A percentile compares a stretch with the other conserved stretches of the same genome.
Evolutionary conservation across 2,797 vertebrate genomes (phyloP).

Genomic region (Holocentrus rufus): DNA sequence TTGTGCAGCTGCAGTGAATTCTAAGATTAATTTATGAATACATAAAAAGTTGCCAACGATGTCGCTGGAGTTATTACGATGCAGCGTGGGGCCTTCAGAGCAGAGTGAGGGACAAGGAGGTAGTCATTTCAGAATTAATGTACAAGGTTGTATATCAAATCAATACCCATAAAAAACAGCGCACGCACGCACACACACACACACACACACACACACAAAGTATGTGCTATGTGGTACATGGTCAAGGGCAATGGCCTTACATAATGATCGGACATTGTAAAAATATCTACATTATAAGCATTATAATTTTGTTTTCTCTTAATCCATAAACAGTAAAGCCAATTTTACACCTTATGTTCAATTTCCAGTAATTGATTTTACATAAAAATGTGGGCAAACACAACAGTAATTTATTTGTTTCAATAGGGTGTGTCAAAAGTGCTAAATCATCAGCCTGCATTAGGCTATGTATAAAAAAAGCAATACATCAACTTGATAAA

Average conservation of each 20-base stretch:
- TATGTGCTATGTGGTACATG: constrained; percentile 29
- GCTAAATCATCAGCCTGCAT: neutral
- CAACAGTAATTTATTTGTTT: neutral
- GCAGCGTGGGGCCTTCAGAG: neutral
- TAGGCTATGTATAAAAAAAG: too few species aligned
- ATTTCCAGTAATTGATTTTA: neutral
- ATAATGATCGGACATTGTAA: neutral
- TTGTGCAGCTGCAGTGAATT: constrained; percentile 16
- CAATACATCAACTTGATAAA: neutral
- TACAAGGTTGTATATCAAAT: constrained; percentile 48
- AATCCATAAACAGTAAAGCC: neutral
- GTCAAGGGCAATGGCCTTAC: constrained; percentile 2
- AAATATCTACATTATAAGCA: too few species aligned
- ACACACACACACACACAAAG: constrained; percentile 2
- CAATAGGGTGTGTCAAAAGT: neutral
- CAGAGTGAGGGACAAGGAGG: neutral
- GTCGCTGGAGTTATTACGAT: constrained; percentile 33
- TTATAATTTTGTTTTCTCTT: too few species aligned
- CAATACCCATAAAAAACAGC: constrained; percentile 13
- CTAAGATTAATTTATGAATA: constrained; percentile 58
- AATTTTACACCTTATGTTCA: neutral
- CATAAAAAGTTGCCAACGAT: constrained; percentile 42
- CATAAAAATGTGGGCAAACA: neutral
- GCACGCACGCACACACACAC: neutral
- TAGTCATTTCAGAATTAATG: constrained; percentile 20